Conservation (phyloP, 2,888 invertebrate species). For the Ormia ochracea region DNA sequence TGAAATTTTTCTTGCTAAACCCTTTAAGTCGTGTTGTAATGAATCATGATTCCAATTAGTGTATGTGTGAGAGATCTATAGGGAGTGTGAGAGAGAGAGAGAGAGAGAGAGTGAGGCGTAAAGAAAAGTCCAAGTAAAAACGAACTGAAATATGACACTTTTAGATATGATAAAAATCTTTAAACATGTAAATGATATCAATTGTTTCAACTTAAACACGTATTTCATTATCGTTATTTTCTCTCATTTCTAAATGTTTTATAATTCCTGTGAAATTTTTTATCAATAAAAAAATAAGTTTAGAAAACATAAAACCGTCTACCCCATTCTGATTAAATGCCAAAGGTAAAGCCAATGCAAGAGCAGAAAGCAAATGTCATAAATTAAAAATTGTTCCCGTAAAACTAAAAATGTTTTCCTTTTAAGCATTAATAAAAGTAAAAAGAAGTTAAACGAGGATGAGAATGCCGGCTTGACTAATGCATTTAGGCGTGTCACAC, state of each 20-base stretch:
- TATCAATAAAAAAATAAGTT: conserved; percentile 14
- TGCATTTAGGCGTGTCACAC: conserved; percentile 55
- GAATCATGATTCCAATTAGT: too few species aligned
- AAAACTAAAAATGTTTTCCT: conserved; percentile 4
- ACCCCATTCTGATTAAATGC: not conserved
- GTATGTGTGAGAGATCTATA: too few species aligned
- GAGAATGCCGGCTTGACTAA: conserved; percentile 40
- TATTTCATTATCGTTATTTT: conserved; percentile 27
- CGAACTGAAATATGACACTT: conserved; percentile 39
- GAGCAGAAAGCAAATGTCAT: not conserved
- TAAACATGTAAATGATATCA: conserved; percentile 40
- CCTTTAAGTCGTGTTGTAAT: too few species aligned
- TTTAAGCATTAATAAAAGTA: conserved; percentile 13
- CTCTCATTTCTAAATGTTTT: not conserved
- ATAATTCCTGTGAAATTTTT: conserved; percentile 24
- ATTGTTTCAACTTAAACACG: conserved; percentile 46
- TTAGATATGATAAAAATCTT: conserved; percentile 16
- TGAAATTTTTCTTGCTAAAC: too few species aligned
- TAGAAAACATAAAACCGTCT: not conserved
- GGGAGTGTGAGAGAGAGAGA: too few species aligned
- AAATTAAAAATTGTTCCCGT: conserved; percentile 25
- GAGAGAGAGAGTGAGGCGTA: too few species aligned
- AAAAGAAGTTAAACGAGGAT: conserved; percentile 1
- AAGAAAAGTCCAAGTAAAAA: not conserved
- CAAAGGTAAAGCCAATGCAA: not conserved